These are phyloP conservation scores for Pseudoips prasinana DNA, from an alignment of 2,888 invertebrate species.

Conservation along the genomic window DNA sequence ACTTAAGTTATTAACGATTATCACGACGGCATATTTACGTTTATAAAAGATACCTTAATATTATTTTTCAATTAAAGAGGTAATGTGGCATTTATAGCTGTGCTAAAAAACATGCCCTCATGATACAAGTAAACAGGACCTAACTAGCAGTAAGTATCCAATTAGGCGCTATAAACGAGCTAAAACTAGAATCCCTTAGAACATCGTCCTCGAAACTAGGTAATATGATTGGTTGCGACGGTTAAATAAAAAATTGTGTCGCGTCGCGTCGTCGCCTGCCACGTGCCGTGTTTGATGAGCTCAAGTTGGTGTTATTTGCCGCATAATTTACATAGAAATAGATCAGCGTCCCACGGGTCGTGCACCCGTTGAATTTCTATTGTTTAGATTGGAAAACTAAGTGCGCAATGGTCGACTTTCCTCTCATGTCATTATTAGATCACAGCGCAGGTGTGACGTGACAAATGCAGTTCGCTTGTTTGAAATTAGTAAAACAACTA, in stretches of 20 bases:
- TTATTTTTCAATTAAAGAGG: too few relatives aligned
- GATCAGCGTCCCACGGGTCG: slow-evolving; percentile 73
- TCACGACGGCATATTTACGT: neutral
- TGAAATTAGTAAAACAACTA: slow-evolving; percentile 8
- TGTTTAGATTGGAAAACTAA: slow-evolving; percentile 82
- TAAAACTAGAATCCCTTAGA: slow-evolving; percentile 36
- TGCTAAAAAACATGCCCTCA: neutral
- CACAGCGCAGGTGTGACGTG: slow-evolving; percentile 49
- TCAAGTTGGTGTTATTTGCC: slow-evolving; percentile 73
- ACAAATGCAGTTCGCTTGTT: slow-evolving; percentile 17
- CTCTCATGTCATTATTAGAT: slow-evolving; percentile 71
- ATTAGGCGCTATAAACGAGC: slow-evolving; percentile 20
- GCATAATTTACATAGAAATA: slow-evolving; percentile 81
- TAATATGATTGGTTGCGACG: slow-evolving; percentile 32
- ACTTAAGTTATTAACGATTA: neutral
- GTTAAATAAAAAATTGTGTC: slow-evolving; percentile 34
- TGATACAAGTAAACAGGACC: slow-evolving; percentile 2
- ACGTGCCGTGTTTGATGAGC: slow-evolving; percentile 66
- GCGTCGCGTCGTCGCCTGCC: slow-evolving; percentile 32
- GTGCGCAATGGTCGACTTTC: slow-evolving; percentile 70
- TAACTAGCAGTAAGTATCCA: slow-evolving; percentile 5
- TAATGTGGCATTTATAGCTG: too few relatives aligned
- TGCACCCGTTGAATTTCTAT: slow-evolving; percentile 81
- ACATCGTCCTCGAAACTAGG: slow-evolving; percentile 24
- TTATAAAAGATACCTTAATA: too few relatives aligned